Conservation (phyloP, 2,113 vertebrate species). For the Egretta garzetta region DNA sequence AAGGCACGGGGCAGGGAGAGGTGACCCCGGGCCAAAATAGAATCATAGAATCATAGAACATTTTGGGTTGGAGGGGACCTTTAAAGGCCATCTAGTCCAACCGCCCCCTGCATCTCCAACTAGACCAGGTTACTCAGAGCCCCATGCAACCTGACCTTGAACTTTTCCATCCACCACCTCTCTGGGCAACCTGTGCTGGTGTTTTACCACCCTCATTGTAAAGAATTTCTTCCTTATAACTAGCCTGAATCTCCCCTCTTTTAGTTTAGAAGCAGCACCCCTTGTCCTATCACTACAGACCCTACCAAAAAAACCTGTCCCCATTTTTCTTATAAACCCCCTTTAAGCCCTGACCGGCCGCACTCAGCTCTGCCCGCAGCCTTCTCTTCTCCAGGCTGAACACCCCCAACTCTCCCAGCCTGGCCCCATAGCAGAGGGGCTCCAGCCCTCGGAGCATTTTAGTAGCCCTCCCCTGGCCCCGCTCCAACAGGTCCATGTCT, state of each 20-base stretch:
- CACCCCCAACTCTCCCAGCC: neutral
- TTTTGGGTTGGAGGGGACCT: neutral
- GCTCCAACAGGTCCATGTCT: rapidly evolving
- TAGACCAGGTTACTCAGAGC: rapidly evolving
- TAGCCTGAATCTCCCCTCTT: rapidly evolving
- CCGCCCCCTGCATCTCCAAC: neutral
- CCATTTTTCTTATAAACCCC: neutral
- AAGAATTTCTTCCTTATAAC: too few relatives aligned
- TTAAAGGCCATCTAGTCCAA: rapidly evolving
- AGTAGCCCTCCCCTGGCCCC: rapidly evolving
- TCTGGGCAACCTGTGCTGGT: neutral
- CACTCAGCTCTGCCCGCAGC: rapidly evolving
- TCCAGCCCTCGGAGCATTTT: rapidly evolving
- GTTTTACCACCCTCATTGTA: rapidly evolving
- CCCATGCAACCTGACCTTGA: neutral
- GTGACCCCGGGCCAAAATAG: rapidly evolving
- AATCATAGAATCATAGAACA: rapidly evolving
- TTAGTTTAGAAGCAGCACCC: neutral
- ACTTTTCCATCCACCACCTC: rapidly evolving
- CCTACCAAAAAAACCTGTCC: neutral
- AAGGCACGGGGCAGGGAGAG: neutral
- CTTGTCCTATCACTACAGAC: rapidly evolving
- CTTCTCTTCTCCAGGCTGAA: neutral
- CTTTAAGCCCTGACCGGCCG: rapidly evolving
- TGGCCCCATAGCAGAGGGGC: rapidly evolving